Base-by-base conservation (phyloP, 2,113 vertebrate genomes). In the Chloroceryle aenea region DNA sequence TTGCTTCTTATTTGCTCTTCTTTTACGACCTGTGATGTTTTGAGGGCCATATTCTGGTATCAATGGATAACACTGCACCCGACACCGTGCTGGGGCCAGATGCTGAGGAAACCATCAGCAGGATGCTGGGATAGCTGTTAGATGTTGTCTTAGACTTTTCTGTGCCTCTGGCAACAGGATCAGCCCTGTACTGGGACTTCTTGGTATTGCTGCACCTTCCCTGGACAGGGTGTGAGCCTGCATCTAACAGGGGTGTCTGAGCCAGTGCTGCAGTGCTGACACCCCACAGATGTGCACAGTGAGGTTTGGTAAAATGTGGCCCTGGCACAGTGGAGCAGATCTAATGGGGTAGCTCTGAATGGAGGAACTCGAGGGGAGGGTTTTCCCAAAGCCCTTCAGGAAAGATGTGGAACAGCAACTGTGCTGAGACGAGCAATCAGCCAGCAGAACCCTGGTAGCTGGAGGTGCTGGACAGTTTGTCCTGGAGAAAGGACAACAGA, bases 251-350 rank as follows among this genome's bases (percentile, higher is more conserved):
- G 22, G 34, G 30, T 4, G 27, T 55, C n/a, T 47, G 43, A 47
- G 34, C 66, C 48, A 25, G 61, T 1, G 20, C 61, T 82, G 71
- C 71, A 36, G 23, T 43, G 73, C 48, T 81, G 68, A 17, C 61
- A 61, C 23, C 38, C 48, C 34, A 14, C 32, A 40, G 21, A 36
- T 0, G 0, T 3, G 3, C 2, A 0, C 21, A 26, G n/a, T 48
- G 25, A 30, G 23, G 45, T 74, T 45, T 69, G 68, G 29, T 26
- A 80, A 58, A 43, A 27, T 13, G 36, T 5, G 62, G 40, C 74
- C 45, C 64, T 77, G 82, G 61, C 30, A 40, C 20, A 34, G n/a
- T 18, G 52, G 20, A 78, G 38, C 16, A 73, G n/a, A 32, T 67
- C 42, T 82, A 43, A 71, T 0, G 0, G 59, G 42, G 16, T 55